These are phyloP conservation scores for Liolophura sinensis DNA, from an alignment of 1,140 invertebrate genomes.

Conservation along the genomic window DNA sequence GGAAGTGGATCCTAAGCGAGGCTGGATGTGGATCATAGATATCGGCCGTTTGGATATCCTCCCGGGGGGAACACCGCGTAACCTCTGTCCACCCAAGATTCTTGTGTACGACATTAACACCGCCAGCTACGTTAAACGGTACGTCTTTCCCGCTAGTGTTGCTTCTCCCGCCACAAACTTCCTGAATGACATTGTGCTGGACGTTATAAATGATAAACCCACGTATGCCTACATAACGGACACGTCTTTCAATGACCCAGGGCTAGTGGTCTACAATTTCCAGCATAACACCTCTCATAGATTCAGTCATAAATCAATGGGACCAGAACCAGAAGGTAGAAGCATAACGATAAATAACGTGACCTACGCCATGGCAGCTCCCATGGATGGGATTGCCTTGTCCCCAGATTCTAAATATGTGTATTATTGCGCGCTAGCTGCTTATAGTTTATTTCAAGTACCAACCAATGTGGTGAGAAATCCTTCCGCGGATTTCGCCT, in stretches of 20 bases:
- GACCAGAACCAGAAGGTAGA: constrained; percentile 7
- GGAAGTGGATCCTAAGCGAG: constrained; percentile 39
- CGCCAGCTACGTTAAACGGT: constrained; percentile 8
- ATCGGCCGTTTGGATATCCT: constrained; percentile 22
- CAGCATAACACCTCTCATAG: constrained; percentile 15
- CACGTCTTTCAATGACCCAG: constrained; percentile 12
- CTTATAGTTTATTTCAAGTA: constrained; percentile 19
- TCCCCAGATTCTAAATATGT: constrained; percentile 29
- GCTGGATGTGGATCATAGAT: constrained; percentile 38
- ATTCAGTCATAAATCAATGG: constrained; percentile 26
- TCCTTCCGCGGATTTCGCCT: background rate
- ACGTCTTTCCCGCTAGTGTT: constrained; percentile 23
- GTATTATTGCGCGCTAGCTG: constrained; percentile 27
- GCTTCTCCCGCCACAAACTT: constrained; percentile 24
- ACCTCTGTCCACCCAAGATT: constrained; percentile 32
- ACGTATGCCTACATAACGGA: constrained; percentile 37
- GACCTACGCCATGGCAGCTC: too few relatives aligned
- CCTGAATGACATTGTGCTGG: constrained; percentile 38
- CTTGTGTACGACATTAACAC: constrained; percentile 25
- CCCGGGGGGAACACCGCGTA: constrained; percentile 7
- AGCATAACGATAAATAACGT: too few relatives aligned
- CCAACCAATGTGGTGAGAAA: constrained; percentile 12
- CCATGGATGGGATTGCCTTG: constrained; percentile 36
- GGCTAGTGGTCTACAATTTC: constrained; percentile 26
- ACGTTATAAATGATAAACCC: constrained; percentile 25